Evolutionary conservation across 2,113 vertebrate species (phyloP), one percentile per base, ranked within the genome.

Genomic region (Melanocharis versteri): DNA sequence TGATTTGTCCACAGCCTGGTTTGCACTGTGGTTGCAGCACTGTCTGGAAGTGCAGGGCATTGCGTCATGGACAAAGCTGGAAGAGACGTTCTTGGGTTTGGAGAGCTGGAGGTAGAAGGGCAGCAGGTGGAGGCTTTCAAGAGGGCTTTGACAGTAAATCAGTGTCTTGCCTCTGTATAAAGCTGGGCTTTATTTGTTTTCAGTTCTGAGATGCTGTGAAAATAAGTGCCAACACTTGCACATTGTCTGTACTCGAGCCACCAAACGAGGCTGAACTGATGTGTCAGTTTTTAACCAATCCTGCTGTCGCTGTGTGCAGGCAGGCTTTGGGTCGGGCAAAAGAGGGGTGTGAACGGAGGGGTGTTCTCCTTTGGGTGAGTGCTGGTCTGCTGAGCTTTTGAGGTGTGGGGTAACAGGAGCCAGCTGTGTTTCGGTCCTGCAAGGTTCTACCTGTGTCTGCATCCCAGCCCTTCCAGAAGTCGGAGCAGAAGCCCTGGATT

Each of bases 21-120:
- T 28, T 48, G 61, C 13, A 4, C 4, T 33, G 20, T 26, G 18
- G 5, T 23, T 66, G 54, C 56, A 33, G 44, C 0, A 0, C 44
- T 73, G 30, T 11, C n/a, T 56, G 45, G 53, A 76, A 69, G 19
- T 1, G 3, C 13, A 8, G 44, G 33, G 7, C 39, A 18, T 15
- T n/a, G 6, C 53, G 39, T 64, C 33, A 7, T 0, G 42, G 78
- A 14, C 22, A 56, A 51, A 35, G 54, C 26, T 83, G 54, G 50
- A 53, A 45, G 64, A 81, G 37, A 19, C 0, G 1, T 27, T 62
- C 35, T 35, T 42, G 40, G 30, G 5, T 72, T 80, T 13, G 51
- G 39, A 54, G 61, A 78, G n/a, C 33, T 50, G 53, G 40, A 57
- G 6, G 39, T 31, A n/a, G 16, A 82, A 33, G 11, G 23, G 14